Base-by-base conservation (phyloP, 1,140 invertebrate genomes). In the Aphaenogaster rudis region DNA sequence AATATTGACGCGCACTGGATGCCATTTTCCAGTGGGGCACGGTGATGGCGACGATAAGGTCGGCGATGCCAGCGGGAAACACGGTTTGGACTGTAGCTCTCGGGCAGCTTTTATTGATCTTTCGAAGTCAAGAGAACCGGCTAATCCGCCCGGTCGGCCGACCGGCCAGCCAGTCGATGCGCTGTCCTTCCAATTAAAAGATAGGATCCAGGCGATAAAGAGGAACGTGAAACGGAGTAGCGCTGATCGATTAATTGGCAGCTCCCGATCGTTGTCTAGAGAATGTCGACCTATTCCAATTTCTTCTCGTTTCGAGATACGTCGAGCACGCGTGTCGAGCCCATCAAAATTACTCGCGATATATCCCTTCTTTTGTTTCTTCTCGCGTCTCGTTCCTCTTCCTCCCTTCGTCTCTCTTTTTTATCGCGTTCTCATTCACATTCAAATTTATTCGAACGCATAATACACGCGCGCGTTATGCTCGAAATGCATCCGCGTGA, bases 391-490 rank as follows among this genome's bases (percentile, higher is more conserved):
- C 59, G 36, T 17, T 42, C 33, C 28, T 33, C 1, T 33, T 1
- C 52, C 15, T 7, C 48, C 13, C 33, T 50, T 17, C 48, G 28
- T 64, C 8, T 45, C 3, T 13, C 36, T 67, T 72, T 87, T 89
- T 91, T 79, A 86, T 86, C 79, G 54, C 66, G 45, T 59, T 87
- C 72, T 91, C 90, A 88, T 91, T 91, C 87, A 86, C 82, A 89
- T 91, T 91, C 90, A 91, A 91, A 91, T 91, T 91, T 91, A 91
- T 91, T 91, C 90, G 90, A 91, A 91, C 90, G 87, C 81, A 91
- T 89, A 91, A 89, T 88, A 86, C 88, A 91, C 74, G 64, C 80
- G 76, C 57, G 76, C 81, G 88, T 88, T 89, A 91, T 91, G 88
- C 90, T 85, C 48, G 88, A 86, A 86, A 88, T 91, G 90, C 88